Evolutionary conservation across 1,140 invertebrate genomes (phyloP), one percentile per base, ranked within the genome.

Genomic region (Forficula auricularia): DNA sequence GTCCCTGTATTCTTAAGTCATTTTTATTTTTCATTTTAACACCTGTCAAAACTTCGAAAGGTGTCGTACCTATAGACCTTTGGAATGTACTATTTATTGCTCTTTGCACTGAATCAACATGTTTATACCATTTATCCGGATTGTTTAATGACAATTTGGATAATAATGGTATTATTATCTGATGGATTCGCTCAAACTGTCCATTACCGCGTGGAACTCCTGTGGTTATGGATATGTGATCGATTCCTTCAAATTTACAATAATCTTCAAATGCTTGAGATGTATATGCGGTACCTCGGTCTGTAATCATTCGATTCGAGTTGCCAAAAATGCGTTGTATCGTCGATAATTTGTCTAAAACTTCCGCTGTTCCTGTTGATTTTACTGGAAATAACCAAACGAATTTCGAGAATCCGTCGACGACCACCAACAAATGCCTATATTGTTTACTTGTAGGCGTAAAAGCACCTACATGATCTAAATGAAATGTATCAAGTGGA

Each of bases 401-500:
- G 43, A 52, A 54, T 40, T 52, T 52, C 2, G 51, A 49, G 38
- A 55, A 53, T 30, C 10, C 15, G 41, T 53, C 50, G 15, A 49
- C 34, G 4, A 49, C 30, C 22, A 33, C 40, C n/a, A n/a, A 14
- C 51, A 49, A 40, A 53, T 43, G 46, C 49, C 40, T 44, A 43
- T 49, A 30, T 54, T 15, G 8, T 39, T 15, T 22, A 22, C 22
- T 48, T 43, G 46, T 48, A 19, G n/a, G n/a, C 48, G 42, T 19
- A 52, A 40, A 15, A 55, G 54, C 2, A 53, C 54, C 15, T 51
- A 47, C n/a, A 49, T 58, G 55, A 35, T 58, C 54, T 10, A 57
- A 47, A 44, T 57, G 55, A 8, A 54, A 13, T 0, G 46, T 52
- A 6, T 44, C n/a, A 45, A 59, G 56, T 0, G 52, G 57, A 27